Percentiles rank a stretch among this genome's conserved stretches.
phyloP scores from a whole-genome alignment of 2,113 vertebrate species.

The Vulpes ferrilata region DNA sequence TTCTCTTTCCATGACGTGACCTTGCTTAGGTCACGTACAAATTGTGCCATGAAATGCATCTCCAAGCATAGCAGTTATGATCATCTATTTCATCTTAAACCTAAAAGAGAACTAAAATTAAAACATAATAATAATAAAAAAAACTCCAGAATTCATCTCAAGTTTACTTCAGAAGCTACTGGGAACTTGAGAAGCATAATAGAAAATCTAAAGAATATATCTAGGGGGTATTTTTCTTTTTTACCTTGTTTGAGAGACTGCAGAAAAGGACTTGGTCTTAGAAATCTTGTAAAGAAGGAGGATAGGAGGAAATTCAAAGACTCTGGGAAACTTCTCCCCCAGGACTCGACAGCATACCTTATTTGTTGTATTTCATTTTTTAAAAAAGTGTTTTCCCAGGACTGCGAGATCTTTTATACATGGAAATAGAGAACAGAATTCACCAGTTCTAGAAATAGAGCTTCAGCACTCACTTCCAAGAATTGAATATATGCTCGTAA shows the following conservation, averaged over 20 bases:
- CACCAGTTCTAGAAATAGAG: slow-evolving; percentile 76
- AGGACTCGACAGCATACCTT: slow-evolving; percentile 81
- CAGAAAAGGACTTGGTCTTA: slow-evolving; percentile 85
- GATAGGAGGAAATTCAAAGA: slow-evolving; percentile 89
- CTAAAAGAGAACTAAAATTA: slow-evolving; percentile 84
- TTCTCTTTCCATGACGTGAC: slow-evolving; percentile 56
- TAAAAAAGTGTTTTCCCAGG: slow-evolving; percentile 82
- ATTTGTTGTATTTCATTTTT: slow-evolving; percentile 85
- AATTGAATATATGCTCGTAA: slow-evolving; percentile 78
- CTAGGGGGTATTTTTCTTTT: slow-evolving; percentile 89
- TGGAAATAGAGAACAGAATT: slow-evolving; percentile 72
- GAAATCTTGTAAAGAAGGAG: slow-evolving; percentile 87
- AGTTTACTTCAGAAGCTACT: slow-evolving; percentile 86
- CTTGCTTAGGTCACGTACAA: slow-evolving; percentile 66
- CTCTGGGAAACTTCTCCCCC: slow-evolving; percentile 86
- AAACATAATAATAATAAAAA: slow-evolving; percentile 79
- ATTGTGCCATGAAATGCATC: slow-evolving; percentile 57
- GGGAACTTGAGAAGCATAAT: slow-evolving; percentile 84
- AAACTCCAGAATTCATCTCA: slow-evolving; percentile 82
- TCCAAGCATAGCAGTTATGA: slow-evolving; percentile 64
- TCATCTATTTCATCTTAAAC: slow-evolving; percentile 74
- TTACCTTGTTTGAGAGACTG: slow-evolving; percentile 86
- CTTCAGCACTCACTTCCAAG: slow-evolving; percentile 66
- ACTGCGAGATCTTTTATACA: slow-evolving; percentile 83
- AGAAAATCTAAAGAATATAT: slow-evolving; percentile 87